Evolutionary conservation across 2,797 vertebrate genomes (phyloP), one percentile per base, ranked within the genome.

Genomic region (Syngnathus acus): DNA sequence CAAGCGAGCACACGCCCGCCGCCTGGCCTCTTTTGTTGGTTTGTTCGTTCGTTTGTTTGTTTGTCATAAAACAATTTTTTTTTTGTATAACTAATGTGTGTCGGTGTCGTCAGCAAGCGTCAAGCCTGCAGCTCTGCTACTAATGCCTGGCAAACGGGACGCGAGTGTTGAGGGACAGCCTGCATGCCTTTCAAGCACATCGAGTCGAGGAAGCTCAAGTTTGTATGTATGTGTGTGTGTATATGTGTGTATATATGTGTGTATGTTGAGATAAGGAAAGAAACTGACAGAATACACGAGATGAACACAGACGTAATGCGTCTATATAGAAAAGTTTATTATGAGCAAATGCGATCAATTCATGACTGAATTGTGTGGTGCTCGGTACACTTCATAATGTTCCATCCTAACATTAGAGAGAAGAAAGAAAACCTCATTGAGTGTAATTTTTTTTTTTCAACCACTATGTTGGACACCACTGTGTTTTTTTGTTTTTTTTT

Each of bases 1-100:
- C 87, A 79, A 92, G 92, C 87, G 89, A 92, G 94, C 90, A 76
- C 67, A 64, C 78, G 61, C 74, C 81, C 69, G 66, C 64, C 64
- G 76, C 80, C 60, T 1, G 19, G 19, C 17, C 9, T n/a, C 39
- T 42, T 42, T 50, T 48, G 14, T 64, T 19, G 40, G 6, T 32
- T 47, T 63, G 43, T 5, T 38, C 8, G 26, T 40, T 37, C 10
- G 14, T 23, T 5, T 39, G 14, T 23, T 5, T 59, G 32, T 58
- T 39, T n/a, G 0, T 14, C 1, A 21, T 43, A 26, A 45, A 23
- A 62, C 39, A 26, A 23, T 26, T 13, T 7, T 0, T 62, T 62
- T n/a, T 7, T 0, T 62, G 43, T n/a, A 40, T 23, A 16, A 17
- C 5, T 3, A 57, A 38, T 6, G n/a, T 3, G n/a, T 21, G 13